A percentile compares a stretch with the other conserved stretches of the same genome.
phyloP scores from a whole-genome alignment of 1,140 invertebrate genomes.

The Drosophila sp. region DNA sequence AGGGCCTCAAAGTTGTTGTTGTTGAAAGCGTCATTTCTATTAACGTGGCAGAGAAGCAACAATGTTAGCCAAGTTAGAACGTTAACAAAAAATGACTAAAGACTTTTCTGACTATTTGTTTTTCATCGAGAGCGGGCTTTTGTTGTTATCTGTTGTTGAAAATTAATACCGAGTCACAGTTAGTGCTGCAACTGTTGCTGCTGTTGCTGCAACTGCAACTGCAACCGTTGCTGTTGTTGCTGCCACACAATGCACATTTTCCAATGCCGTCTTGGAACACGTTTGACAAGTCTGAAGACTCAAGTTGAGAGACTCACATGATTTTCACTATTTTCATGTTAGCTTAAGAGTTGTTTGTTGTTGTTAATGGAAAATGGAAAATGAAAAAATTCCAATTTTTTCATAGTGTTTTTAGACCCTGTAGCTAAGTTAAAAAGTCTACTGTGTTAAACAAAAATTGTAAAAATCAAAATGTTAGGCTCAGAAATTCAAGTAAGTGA shows the following conservation, averaged over 20 bases:
- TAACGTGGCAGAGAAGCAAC: conserved; percentile 11
- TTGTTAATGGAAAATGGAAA: conserved; percentile 70
- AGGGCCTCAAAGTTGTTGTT: conserved; percentile 25
- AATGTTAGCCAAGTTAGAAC: conserved; percentile 1
- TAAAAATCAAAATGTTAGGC: too few relatives aligned
- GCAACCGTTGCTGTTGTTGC: conserved; percentile 28
- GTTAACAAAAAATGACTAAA: conserved; percentile 6
- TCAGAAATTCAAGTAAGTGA: too few relatives aligned
- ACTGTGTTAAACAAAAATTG: too few relatives aligned
- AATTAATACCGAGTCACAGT: conserved; percentile 81
- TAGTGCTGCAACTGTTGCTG: conserved; percentile 38
- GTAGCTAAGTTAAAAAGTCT: too few relatives aligned
- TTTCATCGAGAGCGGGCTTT: conserved; percentile 38
- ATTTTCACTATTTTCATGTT: conserved; percentile 82
- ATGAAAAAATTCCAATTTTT: conserved; percentile 68
- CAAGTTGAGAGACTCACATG: conserved; percentile 62
- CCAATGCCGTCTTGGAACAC: conserved; percentile 78
- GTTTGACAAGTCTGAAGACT: conserved; percentile 76
- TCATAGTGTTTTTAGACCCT: conserved; percentile 30
- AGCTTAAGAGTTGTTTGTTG: conserved; percentile 47
- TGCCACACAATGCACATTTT: conserved; percentile 73
- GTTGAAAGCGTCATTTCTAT: conserved; percentile 44
- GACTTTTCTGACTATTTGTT: conserved; percentile 53
- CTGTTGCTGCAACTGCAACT: conserved; percentile 27
- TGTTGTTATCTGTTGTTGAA: conserved; percentile 49